Percentiles rank a stretch among this genome's conserved stretches.
Conservation (phyloP, 2,797 vertebrate genomes). For the Echiichthys vipera region DNA sequence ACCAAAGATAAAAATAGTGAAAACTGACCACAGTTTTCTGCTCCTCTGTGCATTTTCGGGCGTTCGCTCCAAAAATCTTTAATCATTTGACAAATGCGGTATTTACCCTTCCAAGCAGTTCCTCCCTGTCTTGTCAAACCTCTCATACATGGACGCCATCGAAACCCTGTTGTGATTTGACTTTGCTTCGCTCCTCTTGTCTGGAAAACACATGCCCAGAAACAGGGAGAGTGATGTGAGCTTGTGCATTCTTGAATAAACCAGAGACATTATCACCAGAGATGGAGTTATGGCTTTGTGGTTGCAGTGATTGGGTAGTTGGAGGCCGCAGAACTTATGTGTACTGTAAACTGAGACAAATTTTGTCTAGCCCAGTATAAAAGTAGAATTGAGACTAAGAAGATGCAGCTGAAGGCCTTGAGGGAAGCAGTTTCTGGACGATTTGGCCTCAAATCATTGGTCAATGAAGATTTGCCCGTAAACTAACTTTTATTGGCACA, state of each 20-base stretch:
- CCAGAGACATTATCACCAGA: constrained; percentile 73
- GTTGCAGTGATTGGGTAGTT: constrained; percentile 65
- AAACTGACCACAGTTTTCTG: constrained; percentile 43
- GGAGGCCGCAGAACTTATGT: constrained; percentile 69
- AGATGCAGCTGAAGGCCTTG: constrained; percentile 60
- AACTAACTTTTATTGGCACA: constrained; percentile 56
- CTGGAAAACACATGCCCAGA: constrained; percentile 40
- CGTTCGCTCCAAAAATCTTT: not conserved
- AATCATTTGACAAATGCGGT: constrained; percentile 4
- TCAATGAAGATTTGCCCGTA: constrained; percentile 52
- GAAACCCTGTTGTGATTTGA: constrained; percentile 11
- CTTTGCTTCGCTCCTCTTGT: constrained; percentile 36
- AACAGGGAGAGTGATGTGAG: constrained; percentile 41
- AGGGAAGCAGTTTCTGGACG: constrained; percentile 51
- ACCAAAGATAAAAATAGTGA: constrained; percentile 62
- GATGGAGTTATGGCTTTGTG: constrained; percentile 69
- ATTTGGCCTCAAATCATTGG: constrained; percentile 53
- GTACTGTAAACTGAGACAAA: constrained; percentile 72
- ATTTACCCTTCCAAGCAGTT: not conserved
- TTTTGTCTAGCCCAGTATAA: constrained; percentile 60
- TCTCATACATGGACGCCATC: constrained; percentile 3
- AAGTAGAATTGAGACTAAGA: constrained; percentile 62
- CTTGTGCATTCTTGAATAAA: constrained; percentile 61
- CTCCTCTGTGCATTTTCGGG: constrained; percentile 1
- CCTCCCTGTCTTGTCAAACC: constrained; percentile 2